A percentile compares a stretch with the other conserved stretches of the same genome.
Conservation (phyloP, 2,888 invertebrate genomes). For the Pammene fasciana region DNA sequence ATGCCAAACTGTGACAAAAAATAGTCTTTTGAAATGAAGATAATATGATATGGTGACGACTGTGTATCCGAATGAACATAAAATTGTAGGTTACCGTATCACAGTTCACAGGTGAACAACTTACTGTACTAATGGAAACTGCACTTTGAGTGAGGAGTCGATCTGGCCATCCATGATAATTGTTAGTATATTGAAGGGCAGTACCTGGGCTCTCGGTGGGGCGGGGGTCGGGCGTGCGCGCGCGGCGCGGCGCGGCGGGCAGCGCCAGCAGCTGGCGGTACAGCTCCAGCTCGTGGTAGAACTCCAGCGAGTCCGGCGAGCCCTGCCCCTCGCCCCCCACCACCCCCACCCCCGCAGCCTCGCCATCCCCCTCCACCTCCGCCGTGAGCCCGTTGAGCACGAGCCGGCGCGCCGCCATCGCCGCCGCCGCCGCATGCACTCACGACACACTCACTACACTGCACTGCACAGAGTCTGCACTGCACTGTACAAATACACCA, state of each 20-base stretch:
- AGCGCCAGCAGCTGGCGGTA: constrained; percentile 73
- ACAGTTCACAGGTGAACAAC: too few relatives aligned
- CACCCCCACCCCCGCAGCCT: constrained; percentile 43
- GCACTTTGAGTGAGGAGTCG: too few relatives aligned
- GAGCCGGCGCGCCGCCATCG: constrained; percentile 66
- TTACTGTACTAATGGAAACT: too few relatives aligned
- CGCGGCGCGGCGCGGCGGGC: constrained; percentile 49
- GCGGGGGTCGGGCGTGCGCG: constrained; percentile 50
- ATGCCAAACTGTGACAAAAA: too few relatives aligned
- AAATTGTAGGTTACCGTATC: too few relatives aligned
- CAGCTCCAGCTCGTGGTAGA: constrained; percentile 77
- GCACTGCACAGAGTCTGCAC: too few relatives aligned
- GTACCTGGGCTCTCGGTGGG: constrained; percentile 33
- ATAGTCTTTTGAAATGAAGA: too few relatives aligned
- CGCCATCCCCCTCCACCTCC: constrained; percentile 61
- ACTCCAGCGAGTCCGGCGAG: constrained; percentile 63
- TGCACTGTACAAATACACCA: not conserved
- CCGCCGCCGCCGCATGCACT: constrained; percentile 46
- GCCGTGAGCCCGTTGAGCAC: constrained; percentile 78
- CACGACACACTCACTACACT: constrained; percentile 8
- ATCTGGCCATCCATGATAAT: too few relatives aligned
- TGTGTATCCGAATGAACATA: too few relatives aligned
- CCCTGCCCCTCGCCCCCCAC: constrained; percentile 46
- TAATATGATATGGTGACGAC: too few relatives aligned
- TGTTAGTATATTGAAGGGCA: too few relatives aligned